Evolutionary conservation across 2,888 invertebrate genomes (phyloP), one percentile per base, ranked within the genome.

Genomic region (Isoperla grammatica): DNA sequence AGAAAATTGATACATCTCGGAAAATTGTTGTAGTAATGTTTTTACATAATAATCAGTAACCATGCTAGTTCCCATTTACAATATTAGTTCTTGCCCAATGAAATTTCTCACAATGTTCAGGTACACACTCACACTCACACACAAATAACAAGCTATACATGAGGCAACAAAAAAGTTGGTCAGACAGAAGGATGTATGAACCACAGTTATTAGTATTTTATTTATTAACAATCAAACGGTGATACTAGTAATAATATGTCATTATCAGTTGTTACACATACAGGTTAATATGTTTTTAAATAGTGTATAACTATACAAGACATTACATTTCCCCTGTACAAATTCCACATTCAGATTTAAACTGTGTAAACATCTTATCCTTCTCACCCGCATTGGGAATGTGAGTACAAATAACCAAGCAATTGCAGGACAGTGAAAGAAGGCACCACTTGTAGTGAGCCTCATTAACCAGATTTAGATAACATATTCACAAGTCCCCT

Each of bases 121-220:
- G 55, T 63, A 54, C 60, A 61, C 63, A 61, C 63, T 57, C 62
- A 11, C 23, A 19, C 50, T 29, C 50, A 50, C 61, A 60, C 63
- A 63, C 61, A 61, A 56, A 60, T 63, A 63, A 63, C 63, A 63
- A 63, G 63, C 63, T 61, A 60, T 61, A 61, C 60, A 63, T 53
- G 58, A 64, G 60, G 62, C 64, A 58, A 60, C 64, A 64, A 62
- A n/a, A n/a, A 64, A 62, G 64, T 62, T 64, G 64, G 64, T 61
- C 60, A 64, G 62, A 64, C 64, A 54, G 60, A 60, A 62, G 58
- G 60, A 60, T 54, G 55, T 54, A 39, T 57, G 40, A 54, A 58
- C 57, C 50, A 61, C 43, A 61, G 50, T 57, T 45, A 49, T 37
- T 17, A 54, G 22, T 54, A 48, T 46, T 45, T 43, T 53, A 42